Base-by-base conservation (phyloP, 2,113 vertebrate genomes). In the Embiotoca jacksoni region DNA sequence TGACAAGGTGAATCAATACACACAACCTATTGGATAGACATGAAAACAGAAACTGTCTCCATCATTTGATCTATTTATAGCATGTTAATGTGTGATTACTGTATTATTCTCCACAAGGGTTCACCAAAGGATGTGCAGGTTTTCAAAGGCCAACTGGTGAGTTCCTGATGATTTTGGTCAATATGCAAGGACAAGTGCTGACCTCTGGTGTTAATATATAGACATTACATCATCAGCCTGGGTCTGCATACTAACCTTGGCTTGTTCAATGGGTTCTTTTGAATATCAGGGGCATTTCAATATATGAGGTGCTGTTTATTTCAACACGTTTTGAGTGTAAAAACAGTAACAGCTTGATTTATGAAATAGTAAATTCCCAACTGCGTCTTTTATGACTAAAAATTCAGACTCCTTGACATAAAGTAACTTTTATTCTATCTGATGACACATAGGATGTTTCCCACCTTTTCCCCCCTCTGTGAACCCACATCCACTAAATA, bases 71-170 rank as follows among this genome's bases (percentile, higher is more conserved):
- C 10, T 41, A 54, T 66, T 31, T 39, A 50, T 56, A 46, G 3
- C 3, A 57, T 41, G 8, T 66, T 58, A 44, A 62, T 54, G n/a
- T 1, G 36, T 13, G 23, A 23, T 23, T 23, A 23, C 15, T 66
- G 37, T 31, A 7, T 54, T 49, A 3, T 87, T 49, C 61, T 50
- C 16, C 11, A 9, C 52, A 46, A 96, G 94, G 93, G 91, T 37
- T 92, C 92, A 5, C 88, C 93, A 15, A 92, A 87, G 76, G 93
- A 95, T 54, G 35, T 95, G 6, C 93, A 91, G 57, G 55, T 96
- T 44, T 96, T 96, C 69, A 93, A 74, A 44, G 94, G 93, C 32
- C 91, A 92, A 5, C 56, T 95, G 95, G 95, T 95, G 74, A 90
- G 91, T 57, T 33, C 32, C 33, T 61, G 9, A 0, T 52, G 69